Percentiles rank a stretch among this genome's conserved stretches.
Evolutionary conservation across 1,140 invertebrate genomes (phyloP).

Genomic region (Drosophila nigromelanica): DNA sequence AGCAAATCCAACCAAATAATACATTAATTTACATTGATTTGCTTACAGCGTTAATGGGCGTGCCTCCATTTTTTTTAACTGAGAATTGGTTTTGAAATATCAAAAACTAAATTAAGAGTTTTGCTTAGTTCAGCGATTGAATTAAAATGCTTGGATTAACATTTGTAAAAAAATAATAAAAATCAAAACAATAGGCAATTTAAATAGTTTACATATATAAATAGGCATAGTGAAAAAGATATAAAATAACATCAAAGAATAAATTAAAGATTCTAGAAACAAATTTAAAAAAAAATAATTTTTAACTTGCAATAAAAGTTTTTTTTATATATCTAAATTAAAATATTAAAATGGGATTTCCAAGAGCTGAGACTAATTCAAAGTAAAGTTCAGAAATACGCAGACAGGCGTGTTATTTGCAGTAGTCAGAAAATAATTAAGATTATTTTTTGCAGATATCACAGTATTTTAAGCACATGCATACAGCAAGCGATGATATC

Average conservation of each 20-base stretch:
- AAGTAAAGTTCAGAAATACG: not conserved
- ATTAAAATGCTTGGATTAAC: not conserved
- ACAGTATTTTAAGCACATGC: not conserved
- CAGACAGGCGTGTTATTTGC: not conserved
- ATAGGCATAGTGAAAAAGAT: no score
- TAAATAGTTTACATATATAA: not conserved
- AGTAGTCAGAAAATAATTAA: constrained; percentile 8
- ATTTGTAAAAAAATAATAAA: not conserved
- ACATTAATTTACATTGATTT: constrained; percentile 29
- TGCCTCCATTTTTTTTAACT: not conserved
- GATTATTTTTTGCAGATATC: constrained; percentile 7
- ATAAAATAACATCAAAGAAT: no score
- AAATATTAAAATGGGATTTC: not conserved
- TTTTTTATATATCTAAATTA: no score
- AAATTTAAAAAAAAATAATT: not conserved
- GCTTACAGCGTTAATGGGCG: constrained; percentile 5
- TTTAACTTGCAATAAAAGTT: no score
- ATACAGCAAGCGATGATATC: constrained; percentile 8
- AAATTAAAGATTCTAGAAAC: not conserved
- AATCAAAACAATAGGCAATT: not conserved
- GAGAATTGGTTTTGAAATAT: constrained; percentile 17
- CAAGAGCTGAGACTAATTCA: not conserved
- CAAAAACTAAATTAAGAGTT: not conserved
- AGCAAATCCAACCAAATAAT: constrained; percentile 21
- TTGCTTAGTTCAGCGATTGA: not conserved